phyloP scores from a whole-genome alignment of 2,888 invertebrate genomes.

The Arctia plantaginis region DNA sequence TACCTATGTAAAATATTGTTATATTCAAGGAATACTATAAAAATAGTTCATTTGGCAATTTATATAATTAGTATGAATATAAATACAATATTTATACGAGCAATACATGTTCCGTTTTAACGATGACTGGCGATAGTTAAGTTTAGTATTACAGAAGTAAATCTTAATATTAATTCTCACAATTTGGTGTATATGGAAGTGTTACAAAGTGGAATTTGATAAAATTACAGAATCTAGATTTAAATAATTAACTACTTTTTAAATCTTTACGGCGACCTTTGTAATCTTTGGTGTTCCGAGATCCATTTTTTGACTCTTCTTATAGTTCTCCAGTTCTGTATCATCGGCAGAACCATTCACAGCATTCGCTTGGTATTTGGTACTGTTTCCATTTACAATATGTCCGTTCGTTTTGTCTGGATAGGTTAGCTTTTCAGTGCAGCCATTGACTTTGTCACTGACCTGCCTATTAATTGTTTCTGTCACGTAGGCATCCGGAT shows the following conservation, averaged over 20 bases:
- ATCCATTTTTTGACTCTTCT: slow-evolving; percentile 69
- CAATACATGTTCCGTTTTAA: slow-evolving; percentile 47
- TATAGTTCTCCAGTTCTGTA: slow-evolving; percentile 58
- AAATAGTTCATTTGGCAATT: slow-evolving; percentile 84
- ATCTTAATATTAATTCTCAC: slow-evolving; percentile 54
- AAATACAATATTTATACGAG: slow-evolving; percentile 56
- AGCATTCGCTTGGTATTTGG: slow-evolving; percentile 49
- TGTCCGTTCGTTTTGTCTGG: slow-evolving; percentile 56
- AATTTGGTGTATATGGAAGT: slow-evolving; percentile 70
- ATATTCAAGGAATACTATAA: slow-evolving; percentile 78
- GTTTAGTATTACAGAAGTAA: slow-evolving; percentile 53
- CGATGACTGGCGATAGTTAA: slow-evolving; percentile 48
- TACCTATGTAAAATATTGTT: slow-evolving; percentile 59
- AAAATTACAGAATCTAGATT: slow-evolving; percentile 67
- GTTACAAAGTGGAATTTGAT: slow-evolving; percentile 78
- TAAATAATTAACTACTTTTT: slow-evolving; percentile 57
- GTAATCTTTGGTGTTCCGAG: slow-evolving; percentile 83
- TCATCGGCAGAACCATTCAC: slow-evolving; percentile 55
- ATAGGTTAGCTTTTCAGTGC: slow-evolving; percentile 46
- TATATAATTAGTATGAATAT: slow-evolving; percentile 66
- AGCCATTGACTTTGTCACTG: slow-evolving; percentile 40
- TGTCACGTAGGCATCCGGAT: slow-evolving; percentile 13
- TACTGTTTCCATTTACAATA: slow-evolving; percentile 42
- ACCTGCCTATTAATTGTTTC: slow-evolving; percentile 24
- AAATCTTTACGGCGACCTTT: slow-evolving; percentile 81